Percentiles rank a stretch among this genome's conserved stretches.
phyloP scores from a whole-genome alignment of 2,888 invertebrate species.

The Harpagoxenus sublaevis region DNA sequence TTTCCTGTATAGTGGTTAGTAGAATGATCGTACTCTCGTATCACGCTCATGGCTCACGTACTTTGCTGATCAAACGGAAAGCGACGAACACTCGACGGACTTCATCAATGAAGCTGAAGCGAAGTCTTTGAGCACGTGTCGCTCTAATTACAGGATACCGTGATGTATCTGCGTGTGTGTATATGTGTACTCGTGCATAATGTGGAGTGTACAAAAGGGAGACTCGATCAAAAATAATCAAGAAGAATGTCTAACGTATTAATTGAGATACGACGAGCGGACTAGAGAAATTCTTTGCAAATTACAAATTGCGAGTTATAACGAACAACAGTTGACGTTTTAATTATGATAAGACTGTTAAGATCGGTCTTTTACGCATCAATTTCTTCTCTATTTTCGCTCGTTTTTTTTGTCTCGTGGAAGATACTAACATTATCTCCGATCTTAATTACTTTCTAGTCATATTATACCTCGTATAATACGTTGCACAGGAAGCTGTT shows the following conservation, averaged over 20 bases:
- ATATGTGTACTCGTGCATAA: slow-evolving; percentile 47
- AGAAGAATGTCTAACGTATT: slow-evolving; percentile 22
- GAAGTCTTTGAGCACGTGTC: slow-evolving; percentile 77
- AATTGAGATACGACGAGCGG: not conserved
- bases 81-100: slow-evolving; percentile 53
- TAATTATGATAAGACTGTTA: not conserved
- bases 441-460: not conserved
- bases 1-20: slow-evolving; percentile 13
- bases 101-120: slow-evolving; percentile 59
- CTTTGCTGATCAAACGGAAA: slow-evolving; percentile 57
- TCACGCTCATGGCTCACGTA: slow-evolving; percentile 39
- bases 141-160: slow-evolving; percentile 79
- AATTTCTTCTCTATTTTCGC: not conserved
- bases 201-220: slow-evolving; percentile 52
- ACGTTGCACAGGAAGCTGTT: not conserved
- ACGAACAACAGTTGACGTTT: not conserved
- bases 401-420: not conserved
- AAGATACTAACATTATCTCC: not conserved
- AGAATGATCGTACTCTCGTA: slow-evolving; percentile 34
- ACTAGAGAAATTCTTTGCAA: not conserved
- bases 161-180: slow-evolving; percentile 20
- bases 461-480: not conserved
- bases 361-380: not conserved
- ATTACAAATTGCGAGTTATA: not conserved
- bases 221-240: slow-evolving; percentile 23